A percentile compares a stretch with the other conserved stretches of the same genome.
phyloP scores from a whole-genome alignment of 2,797 vertebrate genomes.

The Rhabdophis nuchalis region DNA sequence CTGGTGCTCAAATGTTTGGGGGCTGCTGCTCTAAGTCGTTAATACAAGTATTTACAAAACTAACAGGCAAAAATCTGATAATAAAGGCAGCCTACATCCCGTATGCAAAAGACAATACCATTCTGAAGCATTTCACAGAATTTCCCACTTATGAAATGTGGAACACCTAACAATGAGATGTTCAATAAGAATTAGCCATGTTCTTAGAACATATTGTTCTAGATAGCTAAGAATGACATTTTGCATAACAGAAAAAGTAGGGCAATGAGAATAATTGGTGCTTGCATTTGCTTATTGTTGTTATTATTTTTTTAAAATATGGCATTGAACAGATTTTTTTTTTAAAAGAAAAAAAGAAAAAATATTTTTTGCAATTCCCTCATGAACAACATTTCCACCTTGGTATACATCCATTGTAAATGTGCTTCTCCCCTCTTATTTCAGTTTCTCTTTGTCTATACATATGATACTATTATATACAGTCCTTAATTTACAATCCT shows the following conservation, averaged over 20 bases:
- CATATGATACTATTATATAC: no score
- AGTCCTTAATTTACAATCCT: no score
- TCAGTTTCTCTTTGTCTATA: no score
- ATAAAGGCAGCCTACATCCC: neutral
- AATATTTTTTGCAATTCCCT: no score
- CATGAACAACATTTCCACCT: no score
- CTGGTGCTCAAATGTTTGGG: neutral
- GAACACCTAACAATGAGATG: neutral
- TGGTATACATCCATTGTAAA: no score
- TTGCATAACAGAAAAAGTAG: neutral
- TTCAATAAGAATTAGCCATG: neutral
- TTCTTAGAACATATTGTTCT: neutral
- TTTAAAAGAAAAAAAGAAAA: no score
- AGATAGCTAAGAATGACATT: neutral
- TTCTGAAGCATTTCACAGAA: neutral
- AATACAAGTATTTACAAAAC: neutral
- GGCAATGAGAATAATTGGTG: neutral
- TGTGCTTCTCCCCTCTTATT: no score
- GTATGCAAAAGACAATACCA: neutral
- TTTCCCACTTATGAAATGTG: neutral
- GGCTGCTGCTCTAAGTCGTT: neutral
- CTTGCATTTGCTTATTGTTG: neutral
- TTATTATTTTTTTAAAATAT: neutral
- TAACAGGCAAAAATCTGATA: neutral
- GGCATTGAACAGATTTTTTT: no score